Base-by-base conservation (phyloP, 2,888 invertebrate species). In the Oscheius sp. region DNA sequence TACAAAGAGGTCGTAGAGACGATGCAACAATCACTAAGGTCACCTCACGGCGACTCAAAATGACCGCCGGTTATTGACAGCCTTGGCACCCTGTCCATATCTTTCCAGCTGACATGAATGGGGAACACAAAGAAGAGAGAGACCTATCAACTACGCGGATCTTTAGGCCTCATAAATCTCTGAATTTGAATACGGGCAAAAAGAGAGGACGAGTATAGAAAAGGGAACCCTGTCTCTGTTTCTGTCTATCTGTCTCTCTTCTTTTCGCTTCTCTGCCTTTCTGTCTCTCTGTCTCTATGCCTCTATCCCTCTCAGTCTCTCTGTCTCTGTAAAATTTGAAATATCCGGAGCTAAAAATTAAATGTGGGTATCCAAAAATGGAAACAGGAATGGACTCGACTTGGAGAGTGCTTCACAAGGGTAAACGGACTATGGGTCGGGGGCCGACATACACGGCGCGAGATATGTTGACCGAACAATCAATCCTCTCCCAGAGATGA, bases 391-490 rank as follows among this genome's bases (percentile, higher is more conserved):
- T 68, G 68, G 68, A 55, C 63, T 42, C 53, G 68, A 42, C 42
- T 35, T 55, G 68, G 55, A 68, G 68, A 37, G 68, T 53, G 68
- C 68, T 68, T 68, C 68, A 68, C 68, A 68, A 68, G 53, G 55
- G 68, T 68, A 68, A 68, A 68, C 66, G 66, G 53, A 66, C 51
- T 66, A 66, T 68, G 68, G 55, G 68, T 68, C 68, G 68, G 4
- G 4, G 42, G 42, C 55, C 37, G 68, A 68, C 68, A 68, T 68
- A 68, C 68, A 68, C 68, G 68, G 68, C 68, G 68, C 68, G 68
- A 35, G 68, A 68, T 68, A 68, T 68, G 68, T 68, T 68, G 68
- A 68, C 68, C 53, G 55, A 68, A 68, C 68, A 68, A 68, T 68
- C 68, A 68, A 68, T 68, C 68, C 66, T 66, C 51, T 35, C 51